Percentiles rank a stretch among this genome's conserved stretches.
Conservation (phyloP, 2,888 invertebrate species). For the Torymus tubicola region DNA sequence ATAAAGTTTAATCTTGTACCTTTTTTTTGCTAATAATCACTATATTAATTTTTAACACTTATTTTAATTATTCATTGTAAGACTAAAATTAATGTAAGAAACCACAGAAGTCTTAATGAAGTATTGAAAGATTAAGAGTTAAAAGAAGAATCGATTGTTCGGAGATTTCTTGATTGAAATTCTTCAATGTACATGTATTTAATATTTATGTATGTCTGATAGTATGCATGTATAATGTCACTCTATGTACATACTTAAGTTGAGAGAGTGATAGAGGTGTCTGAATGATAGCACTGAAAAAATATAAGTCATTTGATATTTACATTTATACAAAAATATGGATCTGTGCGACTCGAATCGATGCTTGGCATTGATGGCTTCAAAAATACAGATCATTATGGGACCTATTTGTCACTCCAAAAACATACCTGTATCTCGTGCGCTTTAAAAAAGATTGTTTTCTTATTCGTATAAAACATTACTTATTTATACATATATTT, state of each 20-base stretch:
- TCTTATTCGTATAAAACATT: conserved; percentile 43
- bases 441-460: conserved; percentile 48
- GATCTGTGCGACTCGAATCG: conserved; percentile 35
- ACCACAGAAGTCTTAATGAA: conserved; percentile 26
- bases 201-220: conserved; percentile 54
- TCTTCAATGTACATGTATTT: conserved; percentile 44
- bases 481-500: conserved; percentile 56
- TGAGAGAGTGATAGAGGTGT: conserved; percentile 45
- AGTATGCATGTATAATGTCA: conserved; percentile 44
- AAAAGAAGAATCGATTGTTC: conserved; percentile 33
- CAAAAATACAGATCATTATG: conserved; percentile 46
- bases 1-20: conserved; percentile 38
- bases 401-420: conserved; percentile 55
- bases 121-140: conserved; percentile 38
- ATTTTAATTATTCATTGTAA: conserved; percentile 22
- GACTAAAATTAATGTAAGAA: conserved; percentile 24
- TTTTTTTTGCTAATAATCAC: conserved; percentile 36
- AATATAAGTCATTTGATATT: conserved; percentile 55
- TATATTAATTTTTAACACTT: conserved; percentile 34
- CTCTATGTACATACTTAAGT: conserved; percentile 55
- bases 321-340: conserved; percentile 54
- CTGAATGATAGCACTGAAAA: conserved; percentile 27
- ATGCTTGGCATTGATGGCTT: conserved; percentile 31
- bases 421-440: conserved; percentile 46
- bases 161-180: conserved; percentile 23